Evolutionary conservation across 2,797 vertebrate genomes (phyloP).

Genomic region (Chanos chanos): DNA sequence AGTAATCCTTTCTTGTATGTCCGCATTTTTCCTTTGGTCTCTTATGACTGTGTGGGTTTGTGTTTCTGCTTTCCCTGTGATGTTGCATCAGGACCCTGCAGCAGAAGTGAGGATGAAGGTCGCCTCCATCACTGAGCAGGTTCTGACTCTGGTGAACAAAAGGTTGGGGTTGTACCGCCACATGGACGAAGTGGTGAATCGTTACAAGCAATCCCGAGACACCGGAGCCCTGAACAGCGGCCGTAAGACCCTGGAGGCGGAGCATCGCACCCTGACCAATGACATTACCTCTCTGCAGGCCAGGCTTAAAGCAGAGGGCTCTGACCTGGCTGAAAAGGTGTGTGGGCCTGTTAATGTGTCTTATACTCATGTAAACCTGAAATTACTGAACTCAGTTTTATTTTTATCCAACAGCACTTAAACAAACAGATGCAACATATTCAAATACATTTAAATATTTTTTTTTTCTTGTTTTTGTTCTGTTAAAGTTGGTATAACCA

Average conservation of each 20-base stretch:
- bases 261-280: slow-evolving; percentile 86
- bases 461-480: no score
- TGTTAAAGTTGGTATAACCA: no score
- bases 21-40: no score
- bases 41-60: no score
- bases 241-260: slow-evolving; percentile 88
- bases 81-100: slow-evolving; percentile 82
- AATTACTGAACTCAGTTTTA: no score
- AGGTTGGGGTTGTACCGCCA: slow-evolving; percentile 92
- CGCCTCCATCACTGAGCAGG: slow-evolving; percentile 97
- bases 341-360: slow-evolving; percentile 19
- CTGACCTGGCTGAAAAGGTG: slow-evolving; percentile 92
- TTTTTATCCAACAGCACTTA: background rate
- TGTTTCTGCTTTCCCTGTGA: no score
- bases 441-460: no score
- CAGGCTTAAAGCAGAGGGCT: slow-evolving; percentile 92
- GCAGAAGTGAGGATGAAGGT: slow-evolving; percentile 98
- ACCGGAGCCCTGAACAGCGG: slow-evolving; percentile 86
- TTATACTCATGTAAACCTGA: no score
- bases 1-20: no score
- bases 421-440: no score
- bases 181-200: slow-evolving; percentile 94
- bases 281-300: slow-evolving; percentile 89
- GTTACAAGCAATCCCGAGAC: slow-evolving; percentile 94
- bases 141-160: slow-evolving; percentile 94